Evolutionary conservation across 2,113 vertebrate genomes (phyloP).

Genomic region (Tonatia bakeri): DNA sequence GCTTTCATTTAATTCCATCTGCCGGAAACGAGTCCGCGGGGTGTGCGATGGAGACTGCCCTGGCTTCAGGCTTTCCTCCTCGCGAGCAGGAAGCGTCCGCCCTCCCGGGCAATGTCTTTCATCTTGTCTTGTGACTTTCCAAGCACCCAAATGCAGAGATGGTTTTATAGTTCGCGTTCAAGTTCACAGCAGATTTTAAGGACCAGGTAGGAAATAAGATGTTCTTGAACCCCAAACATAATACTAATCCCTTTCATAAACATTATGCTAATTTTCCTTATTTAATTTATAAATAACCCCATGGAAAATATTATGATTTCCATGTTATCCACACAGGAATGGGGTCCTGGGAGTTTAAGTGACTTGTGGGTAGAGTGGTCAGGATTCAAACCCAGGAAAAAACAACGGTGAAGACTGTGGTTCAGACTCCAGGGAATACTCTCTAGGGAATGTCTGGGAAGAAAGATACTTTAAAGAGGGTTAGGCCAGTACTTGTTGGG

Average conservation of each 20-base stretch:
- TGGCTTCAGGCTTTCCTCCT: slow-evolving; percentile 12
- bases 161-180: background rate
- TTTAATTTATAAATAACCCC: background rate
- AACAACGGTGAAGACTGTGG: background rate
- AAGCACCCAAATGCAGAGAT: background rate
- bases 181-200: background rate
- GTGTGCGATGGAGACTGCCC: background rate
- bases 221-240: background rate
- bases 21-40: slow-evolving; percentile 27
- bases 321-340: background rate
- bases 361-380: background rate
- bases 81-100: background rate
- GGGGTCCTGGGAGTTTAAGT: background rate
- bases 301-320: background rate
- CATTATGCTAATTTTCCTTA: background rate
- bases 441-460: background rate
- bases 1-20: slow-evolving; percentile 59
- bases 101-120: background rate
- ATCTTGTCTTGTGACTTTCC: background rate
- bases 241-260: background rate
- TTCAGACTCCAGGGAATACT: background rate
- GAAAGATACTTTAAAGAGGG: background rate
- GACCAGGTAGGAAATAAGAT: background rate
- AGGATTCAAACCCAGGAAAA: background rate
- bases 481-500: background rate